Evolutionary conservation across 2,113 vertebrate genomes (phyloP), one percentile per base, ranked within the genome.

Genomic region (Sander lucioperca): DNA sequence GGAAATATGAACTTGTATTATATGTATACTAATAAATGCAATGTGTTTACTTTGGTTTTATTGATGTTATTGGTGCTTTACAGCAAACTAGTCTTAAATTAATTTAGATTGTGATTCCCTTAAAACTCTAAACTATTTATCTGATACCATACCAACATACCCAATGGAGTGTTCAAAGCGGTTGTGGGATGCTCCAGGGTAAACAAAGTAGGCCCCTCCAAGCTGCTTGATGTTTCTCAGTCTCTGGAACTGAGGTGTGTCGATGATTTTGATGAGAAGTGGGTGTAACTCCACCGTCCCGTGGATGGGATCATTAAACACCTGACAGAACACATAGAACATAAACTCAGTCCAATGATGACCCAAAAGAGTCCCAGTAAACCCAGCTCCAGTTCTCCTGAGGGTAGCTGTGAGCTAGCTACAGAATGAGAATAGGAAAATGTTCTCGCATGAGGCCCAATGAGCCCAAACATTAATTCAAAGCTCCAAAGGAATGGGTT

Each of bases 271-370:
- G 56, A 99, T 82, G 0, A 99, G 96, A 13, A 99, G 95, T 0
- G 98, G 97, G 21, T 97, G 98, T 8, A 99, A 63, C 65, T 96
- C 96, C 80, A 99, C 93, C 63, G 97, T 96, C 2, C 97, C 97
- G 0, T 99, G 98, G 76, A 99, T 95, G 3, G 98, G 97, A 88
- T 99, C 98, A 0, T 99, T 99, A 77, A 99, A 97, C 15, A 99
- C 97, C 98, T 99, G 84, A 3, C 66, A 89, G 86, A 86, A 54
- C 0, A 0, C 9, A 48, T 3, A 25, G 10, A 51, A 67, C 30
- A 27, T 3, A 27, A 10, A 43, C 1, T 1, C 5, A 4, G 33
- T 45, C 1, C 1, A 23, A 3, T 19, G 4, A 36, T 61, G 10
- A 43, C 10, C 33, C 19, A n/a, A 43, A 43, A 43, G 33, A 39